These are phyloP conservation scores for Crypturellus tataupa DNA, from an alignment of 2,797 vertebrate species.

Conservation along the genomic window DNA sequence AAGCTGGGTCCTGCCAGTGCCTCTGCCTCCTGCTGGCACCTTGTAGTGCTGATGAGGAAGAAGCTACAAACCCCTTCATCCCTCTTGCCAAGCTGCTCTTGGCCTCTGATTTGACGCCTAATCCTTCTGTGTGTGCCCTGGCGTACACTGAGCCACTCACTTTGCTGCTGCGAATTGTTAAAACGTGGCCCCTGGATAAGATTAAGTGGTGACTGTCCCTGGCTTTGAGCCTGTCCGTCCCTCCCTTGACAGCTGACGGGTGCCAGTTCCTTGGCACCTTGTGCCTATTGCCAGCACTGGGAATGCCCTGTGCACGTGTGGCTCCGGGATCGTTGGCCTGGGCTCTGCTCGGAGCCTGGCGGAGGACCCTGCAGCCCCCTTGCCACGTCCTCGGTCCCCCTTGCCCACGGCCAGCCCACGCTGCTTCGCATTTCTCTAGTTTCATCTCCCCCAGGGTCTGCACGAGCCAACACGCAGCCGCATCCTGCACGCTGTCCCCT, in stretches of 20 bases:
- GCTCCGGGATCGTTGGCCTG: not conserved
- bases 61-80: not conserved
- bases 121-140: not conserved
- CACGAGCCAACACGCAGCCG: not conserved
- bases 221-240: accelerated
- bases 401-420: accelerated
- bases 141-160: not conserved
- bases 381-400: not conserved
- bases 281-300: not conserved
- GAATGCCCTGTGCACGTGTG: not conserved
- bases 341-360: not conserved
- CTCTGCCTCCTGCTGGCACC: not conserved
- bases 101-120: accelerated
- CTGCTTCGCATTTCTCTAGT: not conserved
- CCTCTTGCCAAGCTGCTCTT: not conserved
- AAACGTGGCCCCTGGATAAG: accelerated
- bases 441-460: not conserved
- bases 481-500: not conserved
- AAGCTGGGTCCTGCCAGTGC: not conserved
- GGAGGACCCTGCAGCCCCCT: not conserved
- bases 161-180: not conserved
- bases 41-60: accelerated
- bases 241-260: not conserved
- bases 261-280: accelerated
- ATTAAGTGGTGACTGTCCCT: not conserved